Conservation (phyloP, 2,113 vertebrate species). For the Myrmecophaga tridactyla region DNA sequence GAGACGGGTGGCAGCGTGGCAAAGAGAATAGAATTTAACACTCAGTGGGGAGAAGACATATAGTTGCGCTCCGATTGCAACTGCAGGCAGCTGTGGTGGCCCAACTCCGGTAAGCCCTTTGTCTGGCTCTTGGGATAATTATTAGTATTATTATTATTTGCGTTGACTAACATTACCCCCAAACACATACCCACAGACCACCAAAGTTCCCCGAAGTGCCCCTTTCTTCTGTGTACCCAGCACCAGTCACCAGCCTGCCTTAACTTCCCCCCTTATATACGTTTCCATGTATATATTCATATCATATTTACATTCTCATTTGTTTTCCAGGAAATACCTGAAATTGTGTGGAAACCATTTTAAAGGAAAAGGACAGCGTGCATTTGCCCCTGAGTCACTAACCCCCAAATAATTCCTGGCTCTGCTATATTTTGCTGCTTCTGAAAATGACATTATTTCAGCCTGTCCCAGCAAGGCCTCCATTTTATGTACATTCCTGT, state of each 20-base stretch:
- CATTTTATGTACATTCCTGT: slow-evolving; percentile 74
- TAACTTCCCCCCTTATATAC: neutral
- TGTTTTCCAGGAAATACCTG: slow-evolving; percentile 47
- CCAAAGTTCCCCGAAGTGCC: neutral
- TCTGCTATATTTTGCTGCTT: slow-evolving; percentile 30
- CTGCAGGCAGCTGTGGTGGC: neutral
- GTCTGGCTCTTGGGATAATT: too few species aligned
- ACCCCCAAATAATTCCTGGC: slow-evolving; percentile 52
- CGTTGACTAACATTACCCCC: neutral
- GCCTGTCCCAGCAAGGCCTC: slow-evolving; percentile 60
- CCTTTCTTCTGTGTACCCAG: neutral
- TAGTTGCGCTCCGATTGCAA: neutral
- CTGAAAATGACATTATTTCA: slow-evolving; percentile 74
- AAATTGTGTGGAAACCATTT: slow-evolving; percentile 56
- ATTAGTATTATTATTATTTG: neutral
- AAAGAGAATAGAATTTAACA: neutral
- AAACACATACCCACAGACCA: neutral
- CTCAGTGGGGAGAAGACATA: neutral
- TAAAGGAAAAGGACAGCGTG: slow-evolving; percentile 31
- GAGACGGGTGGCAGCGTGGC: neutral
- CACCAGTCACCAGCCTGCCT: neutral
- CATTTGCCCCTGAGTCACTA: slow-evolving; percentile 40
- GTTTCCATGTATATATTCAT: neutral
- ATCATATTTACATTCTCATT: slow-evolving; percentile 1
- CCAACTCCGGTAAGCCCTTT: too few species aligned